These are phyloP conservation scores for Aplodontia rufa DNA, from an alignment of 2,113 vertebrate species.

Conservation along the genomic window DNA sequence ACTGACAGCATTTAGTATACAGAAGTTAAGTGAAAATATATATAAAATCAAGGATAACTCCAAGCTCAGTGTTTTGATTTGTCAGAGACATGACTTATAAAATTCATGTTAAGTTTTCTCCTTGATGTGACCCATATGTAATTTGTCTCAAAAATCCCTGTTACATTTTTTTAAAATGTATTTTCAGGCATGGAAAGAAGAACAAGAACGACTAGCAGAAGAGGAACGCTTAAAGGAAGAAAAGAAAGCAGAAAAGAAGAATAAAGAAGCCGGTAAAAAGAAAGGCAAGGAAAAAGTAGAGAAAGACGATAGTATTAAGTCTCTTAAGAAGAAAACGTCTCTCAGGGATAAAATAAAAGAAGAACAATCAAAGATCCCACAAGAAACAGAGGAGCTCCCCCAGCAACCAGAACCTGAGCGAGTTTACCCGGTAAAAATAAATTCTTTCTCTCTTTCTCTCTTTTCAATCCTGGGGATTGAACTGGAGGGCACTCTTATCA, in stretches of 20 bases:
- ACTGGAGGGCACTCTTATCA: too few species aligned
- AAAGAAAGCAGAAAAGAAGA: slow-evolving; percentile 81
- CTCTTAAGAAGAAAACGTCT: slow-evolving; percentile 39
- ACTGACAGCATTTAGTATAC: background rate
- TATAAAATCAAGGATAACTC: background rate
- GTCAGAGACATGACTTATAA: background rate
- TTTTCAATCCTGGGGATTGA: too few species aligned
- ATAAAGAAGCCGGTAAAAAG: slow-evolving; percentile 67
- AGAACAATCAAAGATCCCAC: slow-evolving; percentile 61
- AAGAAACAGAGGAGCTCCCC: slow-evolving; percentile 2
- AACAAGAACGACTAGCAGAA: slow-evolving; percentile 83
- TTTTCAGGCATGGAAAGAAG: slow-evolving; percentile 88
- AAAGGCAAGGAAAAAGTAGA: slow-evolving; percentile 68
- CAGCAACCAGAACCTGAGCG: slow-evolving; percentile 36
- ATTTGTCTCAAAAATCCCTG: background rate
- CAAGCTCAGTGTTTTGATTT: background rate
- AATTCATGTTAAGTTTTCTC: background rate
- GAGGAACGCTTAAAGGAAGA: slow-evolving; percentile 82
- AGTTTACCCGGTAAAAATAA: slow-evolving; percentile 79
- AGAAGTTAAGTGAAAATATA: background rate
- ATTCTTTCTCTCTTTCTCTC: background rate
- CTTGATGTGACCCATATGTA: background rate
- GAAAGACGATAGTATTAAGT: slow-evolving; percentile 63
- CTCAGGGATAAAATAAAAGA: slow-evolving; percentile 70
- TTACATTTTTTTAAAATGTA: background rate